phyloP scores from a whole-genome alignment of 2,113 vertebrate species.

The Hemiscyllium ocellatum region DNA sequence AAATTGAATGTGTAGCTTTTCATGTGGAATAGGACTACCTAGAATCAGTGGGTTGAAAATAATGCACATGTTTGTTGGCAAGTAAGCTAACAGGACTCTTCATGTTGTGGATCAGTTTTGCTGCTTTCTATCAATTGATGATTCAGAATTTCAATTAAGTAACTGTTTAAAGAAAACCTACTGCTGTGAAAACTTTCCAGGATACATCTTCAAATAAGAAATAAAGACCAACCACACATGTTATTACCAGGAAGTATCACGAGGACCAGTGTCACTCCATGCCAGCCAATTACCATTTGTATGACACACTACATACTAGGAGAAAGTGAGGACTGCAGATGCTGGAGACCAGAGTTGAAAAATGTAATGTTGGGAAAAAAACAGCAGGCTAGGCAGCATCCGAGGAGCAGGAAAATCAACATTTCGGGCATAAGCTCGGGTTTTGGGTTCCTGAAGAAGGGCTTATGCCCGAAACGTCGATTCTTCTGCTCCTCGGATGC shows the following conservation, averaged over 20 bases:
- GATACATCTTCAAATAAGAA: not conserved
- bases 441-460: no score
- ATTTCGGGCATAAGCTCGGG: no score
- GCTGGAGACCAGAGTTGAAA: no score
- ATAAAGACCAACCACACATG: not conserved
- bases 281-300: not conserved
- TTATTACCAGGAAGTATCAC: not conserved
- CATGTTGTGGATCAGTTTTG: not conserved
- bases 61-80: not conserved
- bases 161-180: not conserved
- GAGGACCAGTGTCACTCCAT: not conserved
- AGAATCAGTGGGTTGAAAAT: not conserved
- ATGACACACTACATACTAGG: not conserved
- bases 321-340: no score
- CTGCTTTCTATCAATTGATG: not conserved
- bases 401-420: no score
- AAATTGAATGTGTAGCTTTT: not conserved
- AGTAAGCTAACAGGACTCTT: not conserved
- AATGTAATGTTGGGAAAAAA: no score
- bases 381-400: no score
- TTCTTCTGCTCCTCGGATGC: no score
- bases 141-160: not conserved
- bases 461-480: no score
- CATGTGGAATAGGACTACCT: not conserved
- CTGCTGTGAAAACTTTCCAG: not conserved